Evolutionary conservation across 2,888 invertebrate genomes (phyloP).

Genomic region (Thymelicus sylvestris): DNA sequence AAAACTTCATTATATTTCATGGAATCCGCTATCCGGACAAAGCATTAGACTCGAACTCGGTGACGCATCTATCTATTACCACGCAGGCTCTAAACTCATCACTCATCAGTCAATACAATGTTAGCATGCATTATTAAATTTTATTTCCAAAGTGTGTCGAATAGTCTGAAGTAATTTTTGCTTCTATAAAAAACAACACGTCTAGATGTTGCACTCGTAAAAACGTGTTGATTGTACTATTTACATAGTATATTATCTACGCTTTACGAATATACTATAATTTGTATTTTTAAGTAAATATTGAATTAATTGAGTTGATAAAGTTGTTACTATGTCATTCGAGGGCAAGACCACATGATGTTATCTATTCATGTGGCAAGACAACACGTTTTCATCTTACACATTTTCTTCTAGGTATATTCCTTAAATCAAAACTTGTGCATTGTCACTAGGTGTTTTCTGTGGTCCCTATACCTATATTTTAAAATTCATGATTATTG

Average conservation of each 20-base stretch:
- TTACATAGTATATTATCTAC: too few relatives aligned
- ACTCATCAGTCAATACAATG: neutral
- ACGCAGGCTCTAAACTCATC: neutral
- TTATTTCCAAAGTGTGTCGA: constrained; percentile 8
- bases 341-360: too few relatives aligned
- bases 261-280: too few relatives aligned
- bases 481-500: too few relatives aligned
- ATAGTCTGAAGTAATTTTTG: constrained; percentile 7
- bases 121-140: constrained; percentile 5
- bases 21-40: neutral
- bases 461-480: too few relatives aligned
- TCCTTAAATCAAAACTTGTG: too few relatives aligned
- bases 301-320: too few relatives aligned
- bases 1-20: constrained; percentile 7
- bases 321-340: too few relatives aligned
- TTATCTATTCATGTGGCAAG: too few relatives aligned
- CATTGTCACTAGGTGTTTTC: too few relatives aligned
- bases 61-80: constrained; percentile 2
- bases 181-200: constrained; percentile 24
- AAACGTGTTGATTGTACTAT: neutral
- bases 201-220: neutral
- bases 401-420: too few relatives aligned
- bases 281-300: neutral
- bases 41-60: neutral
- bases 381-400: too few relatives aligned